A percentile compares a stretch with the other conserved stretches of the same genome.
phyloP scores from a whole-genome alignment of 2,113 vertebrate species.

The Aldabrachelys gigantea region DNA sequence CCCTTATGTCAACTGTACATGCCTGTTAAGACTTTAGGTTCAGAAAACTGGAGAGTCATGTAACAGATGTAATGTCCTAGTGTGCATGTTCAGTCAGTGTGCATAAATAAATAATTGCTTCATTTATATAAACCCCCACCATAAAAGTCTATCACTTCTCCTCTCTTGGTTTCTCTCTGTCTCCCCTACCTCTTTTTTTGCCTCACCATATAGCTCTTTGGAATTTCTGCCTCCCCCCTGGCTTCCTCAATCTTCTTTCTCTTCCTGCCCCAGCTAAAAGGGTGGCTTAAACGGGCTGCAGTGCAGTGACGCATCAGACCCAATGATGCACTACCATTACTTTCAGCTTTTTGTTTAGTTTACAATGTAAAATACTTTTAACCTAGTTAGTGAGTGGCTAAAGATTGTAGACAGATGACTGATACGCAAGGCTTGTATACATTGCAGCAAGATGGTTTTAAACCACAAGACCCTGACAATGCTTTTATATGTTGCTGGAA shows the following conservation, averaged over 20 bases:
- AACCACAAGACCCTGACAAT: neutral
- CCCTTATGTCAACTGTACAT: neutral
- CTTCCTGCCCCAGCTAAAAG: neutral
- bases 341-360: neutral
- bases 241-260: neutral
- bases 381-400: neutral
- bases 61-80: neutral
- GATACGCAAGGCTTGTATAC: neutral
- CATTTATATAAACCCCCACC: neutral
- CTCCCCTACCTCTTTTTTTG: neutral
- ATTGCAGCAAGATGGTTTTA: neutral
- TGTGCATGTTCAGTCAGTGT: neutral
- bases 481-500: neutral
- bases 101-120: neutral
- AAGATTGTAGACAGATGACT: neutral
- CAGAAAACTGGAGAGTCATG: neutral
- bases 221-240: neutral
- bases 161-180: neutral
- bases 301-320: neutral
- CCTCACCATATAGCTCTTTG: neutral
- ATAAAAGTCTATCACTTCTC: fast-evolving
- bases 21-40: neutral
- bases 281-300: neutral
- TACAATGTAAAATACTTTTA: neutral
- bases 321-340: neutral